phyloP scores from a whole-genome alignment of 2,888 invertebrate genomes.

The Ernsta delagoae region DNA sequence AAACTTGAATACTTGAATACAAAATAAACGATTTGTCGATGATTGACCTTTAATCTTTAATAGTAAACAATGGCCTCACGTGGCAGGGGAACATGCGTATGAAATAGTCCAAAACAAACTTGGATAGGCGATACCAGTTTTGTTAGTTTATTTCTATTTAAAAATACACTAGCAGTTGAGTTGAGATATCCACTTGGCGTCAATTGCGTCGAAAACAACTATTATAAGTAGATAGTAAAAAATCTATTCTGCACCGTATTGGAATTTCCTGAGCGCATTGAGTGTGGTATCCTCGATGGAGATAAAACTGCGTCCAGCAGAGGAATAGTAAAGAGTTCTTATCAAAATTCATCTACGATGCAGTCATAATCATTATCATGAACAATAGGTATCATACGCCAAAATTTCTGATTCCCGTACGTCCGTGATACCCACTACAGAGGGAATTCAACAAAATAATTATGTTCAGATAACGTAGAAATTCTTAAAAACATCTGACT shows the following conservation, averaged over 20 bases:
- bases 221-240: too few species aligned
- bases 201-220: not conserved
- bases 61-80: constrained; percentile 17
- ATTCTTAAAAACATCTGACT: not conserved
- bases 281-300: too few species aligned
- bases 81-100: constrained; percentile 4
- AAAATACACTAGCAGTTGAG: not conserved
- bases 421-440: too few species aligned
- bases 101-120: constrained; percentile 4
- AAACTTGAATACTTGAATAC: not conserved
- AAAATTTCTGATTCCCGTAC: too few species aligned
- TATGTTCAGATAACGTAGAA: not conserved
- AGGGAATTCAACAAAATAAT: too few species aligned
- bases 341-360: too few species aligned
- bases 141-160: not conserved
- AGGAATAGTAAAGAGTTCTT: too few species aligned
- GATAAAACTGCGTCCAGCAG: too few species aligned
- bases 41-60: not conserved
- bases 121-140: not conserved
- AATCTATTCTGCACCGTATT: too few species aligned
- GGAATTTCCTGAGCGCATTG: too few species aligned
- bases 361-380: too few species aligned
- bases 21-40: not conserved
- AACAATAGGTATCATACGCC: too few species aligned
- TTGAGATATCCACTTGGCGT: not conserved